Evolutionary conservation across 2,888 invertebrate species (phyloP).

Genomic region (Euplexia lucipara): DNA sequence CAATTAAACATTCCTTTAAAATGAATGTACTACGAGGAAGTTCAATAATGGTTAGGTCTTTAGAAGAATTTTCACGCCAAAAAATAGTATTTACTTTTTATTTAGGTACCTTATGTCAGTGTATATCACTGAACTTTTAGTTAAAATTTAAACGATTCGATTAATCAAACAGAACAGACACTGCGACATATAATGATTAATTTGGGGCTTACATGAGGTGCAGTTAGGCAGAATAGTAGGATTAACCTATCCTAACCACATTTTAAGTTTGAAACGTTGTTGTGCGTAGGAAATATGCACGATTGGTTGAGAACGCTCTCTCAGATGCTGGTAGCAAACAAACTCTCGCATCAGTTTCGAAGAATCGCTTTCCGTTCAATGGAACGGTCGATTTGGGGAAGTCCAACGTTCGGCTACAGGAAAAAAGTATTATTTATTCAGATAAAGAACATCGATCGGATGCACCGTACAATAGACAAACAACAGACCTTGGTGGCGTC

Average conservation of each 20-base stretch:
- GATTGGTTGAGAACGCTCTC: conserved; percentile 68
- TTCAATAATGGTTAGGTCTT: neutral
- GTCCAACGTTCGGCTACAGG: conserved; percentile 73
- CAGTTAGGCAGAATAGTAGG: conserved; percentile 6
- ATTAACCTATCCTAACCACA: neutral
- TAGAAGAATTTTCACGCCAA: neutral
- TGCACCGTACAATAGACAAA: conserved; percentile 55
- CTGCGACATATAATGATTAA: neutral
- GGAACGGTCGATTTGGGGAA: conserved; percentile 71
- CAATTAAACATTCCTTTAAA: conserved; percentile 53
- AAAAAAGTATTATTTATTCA: conserved; percentile 72
- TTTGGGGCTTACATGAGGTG: neutral
- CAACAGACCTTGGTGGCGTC: conserved; percentile 53
- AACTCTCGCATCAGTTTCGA: conserved; percentile 80
- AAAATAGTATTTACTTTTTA: neutral
- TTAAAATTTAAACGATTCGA: too few species aligned
- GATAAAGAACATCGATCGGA: conserved; percentile 50
- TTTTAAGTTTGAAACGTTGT: conserved; percentile 10
- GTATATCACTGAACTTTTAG: too few species aligned
- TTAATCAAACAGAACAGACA: neutral
- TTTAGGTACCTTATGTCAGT: neutral
- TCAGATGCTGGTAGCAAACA: conserved; percentile 73
- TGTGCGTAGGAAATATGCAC: conserved; percentile 48
- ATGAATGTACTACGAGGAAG: conserved; percentile 20
- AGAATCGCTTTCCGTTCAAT: conserved; percentile 84